Evolutionary conservation across 2,797 vertebrate species (phyloP).

Genomic region (Anniella stebbinsi): DNA sequence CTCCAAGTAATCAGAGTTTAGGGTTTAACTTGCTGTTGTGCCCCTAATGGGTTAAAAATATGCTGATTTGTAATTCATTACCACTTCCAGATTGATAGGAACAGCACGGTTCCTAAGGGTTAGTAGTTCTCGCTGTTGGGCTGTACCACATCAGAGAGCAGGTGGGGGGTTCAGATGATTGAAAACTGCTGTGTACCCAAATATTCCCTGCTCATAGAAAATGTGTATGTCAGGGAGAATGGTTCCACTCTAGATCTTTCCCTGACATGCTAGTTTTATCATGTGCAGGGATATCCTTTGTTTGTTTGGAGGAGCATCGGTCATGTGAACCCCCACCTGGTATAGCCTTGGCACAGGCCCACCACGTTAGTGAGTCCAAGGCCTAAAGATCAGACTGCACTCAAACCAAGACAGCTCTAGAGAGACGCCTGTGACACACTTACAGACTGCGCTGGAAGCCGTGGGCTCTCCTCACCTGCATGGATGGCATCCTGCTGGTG

Average conservation of each 20-base stretch:
- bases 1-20: not conserved
- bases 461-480: conserved; percentile 76
- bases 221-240: not conserved
- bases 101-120: not conserved
- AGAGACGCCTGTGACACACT: not conserved
- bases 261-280: not conserved
- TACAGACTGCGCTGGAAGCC: too few relatives aligned
- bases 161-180: not conserved
- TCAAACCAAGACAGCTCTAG: not conserved
- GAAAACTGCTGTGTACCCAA: too few relatives aligned
- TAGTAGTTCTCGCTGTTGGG: not conserved
- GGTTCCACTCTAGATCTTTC: not conserved
- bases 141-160: not conserved
- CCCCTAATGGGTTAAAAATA: not conserved
- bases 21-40: not conserved
- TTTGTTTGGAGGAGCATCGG: not conserved
- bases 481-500: conserved; percentile 99
- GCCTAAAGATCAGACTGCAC: not conserved
- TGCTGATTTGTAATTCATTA: not conserved
- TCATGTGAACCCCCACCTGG: not conserved
- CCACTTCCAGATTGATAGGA: not conserved
- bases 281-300: not conserved
- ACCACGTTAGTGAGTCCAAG: not conserved
- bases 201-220: not conserved
- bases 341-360: not conserved